Evolutionary conservation across 2,113 vertebrate species (phyloP).

Genomic region (Glaucidium brasilianum): DNA sequence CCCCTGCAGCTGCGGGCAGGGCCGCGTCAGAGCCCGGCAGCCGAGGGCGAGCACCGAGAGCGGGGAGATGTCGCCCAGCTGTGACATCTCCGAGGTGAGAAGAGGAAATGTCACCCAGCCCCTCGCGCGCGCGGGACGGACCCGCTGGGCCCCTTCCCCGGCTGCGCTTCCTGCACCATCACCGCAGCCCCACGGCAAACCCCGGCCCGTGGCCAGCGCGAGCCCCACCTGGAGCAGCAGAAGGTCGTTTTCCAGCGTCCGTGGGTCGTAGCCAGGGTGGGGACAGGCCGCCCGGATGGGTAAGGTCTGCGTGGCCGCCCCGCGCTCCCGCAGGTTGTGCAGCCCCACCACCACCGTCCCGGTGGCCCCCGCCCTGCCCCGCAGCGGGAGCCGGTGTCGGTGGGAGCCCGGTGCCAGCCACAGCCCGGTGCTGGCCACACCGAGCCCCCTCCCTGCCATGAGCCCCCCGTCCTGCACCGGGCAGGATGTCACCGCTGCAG

Average conservation of each 20-base stretch:
- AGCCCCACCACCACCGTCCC: background rate
- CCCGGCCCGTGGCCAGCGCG: fast-evolving
- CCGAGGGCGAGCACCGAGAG: background rate
- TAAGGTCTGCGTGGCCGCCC: background rate
- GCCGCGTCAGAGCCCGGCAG: background rate
- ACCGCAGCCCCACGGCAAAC: background rate
- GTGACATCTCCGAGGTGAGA: background rate
- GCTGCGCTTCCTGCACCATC: background rate
- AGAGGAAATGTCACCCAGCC: background rate
- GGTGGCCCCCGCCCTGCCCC: fast-evolving
- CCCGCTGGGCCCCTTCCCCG: fast-evolving
- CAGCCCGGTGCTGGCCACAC: background rate
- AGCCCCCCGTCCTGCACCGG: background rate
- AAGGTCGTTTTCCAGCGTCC: background rate
- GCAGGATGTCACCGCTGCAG: background rate
- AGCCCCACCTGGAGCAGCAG: constrained; percentile 35
- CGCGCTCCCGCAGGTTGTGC: fast-evolving
- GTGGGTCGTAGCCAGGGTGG: fast-evolving
- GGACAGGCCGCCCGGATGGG: background rate
- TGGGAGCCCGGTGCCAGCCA: fast-evolving
- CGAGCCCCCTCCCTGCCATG: fast-evolving
- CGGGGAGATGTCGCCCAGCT: background rate
- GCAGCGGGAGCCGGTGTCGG: fast-evolving
- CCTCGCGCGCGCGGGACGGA: fast-evolving
- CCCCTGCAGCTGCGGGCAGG: background rate